phyloP scores from a whole-genome alignment of 1,140 invertebrate genomes.

The Gonioctena quinquepunctata region DNA sequence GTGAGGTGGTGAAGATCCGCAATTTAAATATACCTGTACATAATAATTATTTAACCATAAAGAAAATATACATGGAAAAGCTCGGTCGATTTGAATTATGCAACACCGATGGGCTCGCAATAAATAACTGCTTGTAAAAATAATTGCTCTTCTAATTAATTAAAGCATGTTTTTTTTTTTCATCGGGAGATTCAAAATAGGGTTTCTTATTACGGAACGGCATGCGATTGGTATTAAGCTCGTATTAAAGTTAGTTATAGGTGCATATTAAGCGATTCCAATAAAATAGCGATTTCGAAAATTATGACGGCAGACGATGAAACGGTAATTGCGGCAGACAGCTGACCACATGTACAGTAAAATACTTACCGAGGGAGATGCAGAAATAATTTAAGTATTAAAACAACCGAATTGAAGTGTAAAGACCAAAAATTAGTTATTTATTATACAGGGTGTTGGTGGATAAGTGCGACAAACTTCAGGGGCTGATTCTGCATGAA shows the following conservation, averaged over 20 bases:
- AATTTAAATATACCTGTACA: constrained; percentile 8
- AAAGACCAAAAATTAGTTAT: no score
- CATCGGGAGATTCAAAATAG: constrained; percentile 10
- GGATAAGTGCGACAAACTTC: no score
- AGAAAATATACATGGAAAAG: constrained; percentile 15
- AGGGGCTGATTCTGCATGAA: no score
- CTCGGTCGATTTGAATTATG: constrained; percentile 4
- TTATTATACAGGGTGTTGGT: no score
- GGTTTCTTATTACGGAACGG: constrained; percentile 10
- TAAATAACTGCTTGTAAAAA: constrained; percentile 13
- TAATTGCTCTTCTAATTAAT: constrained; percentile 13
- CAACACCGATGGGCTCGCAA: constrained; percentile 2
- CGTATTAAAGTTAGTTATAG: constrained; percentile 16
- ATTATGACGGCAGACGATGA: no score
- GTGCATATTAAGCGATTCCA: constrained; percentile 13
- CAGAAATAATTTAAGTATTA: no score
- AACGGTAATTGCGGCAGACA: no score
- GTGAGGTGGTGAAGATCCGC: constrained; percentile 2
- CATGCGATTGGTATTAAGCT: constrained; percentile 12
- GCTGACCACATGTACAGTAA: no score
- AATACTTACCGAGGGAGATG: no score
- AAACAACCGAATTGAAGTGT: no score
- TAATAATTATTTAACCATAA: constrained; percentile 12
- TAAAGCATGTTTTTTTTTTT: constrained; percentile 9
- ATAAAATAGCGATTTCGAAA: no score